Evolutionary conservation across 2,888 invertebrate species (phyloP).

Genomic region (Bombylius major): DNA sequence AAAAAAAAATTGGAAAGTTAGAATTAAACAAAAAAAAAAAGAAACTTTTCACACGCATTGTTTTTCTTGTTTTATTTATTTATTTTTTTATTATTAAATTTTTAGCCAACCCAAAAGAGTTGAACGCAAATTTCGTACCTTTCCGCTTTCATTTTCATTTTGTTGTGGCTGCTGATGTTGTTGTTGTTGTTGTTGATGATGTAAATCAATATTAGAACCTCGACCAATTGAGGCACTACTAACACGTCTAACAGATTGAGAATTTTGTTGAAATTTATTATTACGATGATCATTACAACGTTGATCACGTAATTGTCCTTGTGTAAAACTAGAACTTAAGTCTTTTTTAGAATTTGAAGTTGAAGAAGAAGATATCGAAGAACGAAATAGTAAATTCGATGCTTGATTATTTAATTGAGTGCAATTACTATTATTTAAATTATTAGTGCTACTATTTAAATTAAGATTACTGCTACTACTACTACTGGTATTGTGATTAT

Average conservation of each 20-base stretch:
- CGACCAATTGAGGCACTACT: constrained; percentile 34
- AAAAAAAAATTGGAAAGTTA: too few species aligned
- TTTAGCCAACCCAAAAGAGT: constrained; percentile 38
- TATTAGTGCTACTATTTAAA: not conserved
- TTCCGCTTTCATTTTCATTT: constrained; percentile 33
- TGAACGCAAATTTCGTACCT: constrained; percentile 38
- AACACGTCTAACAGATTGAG: constrained; percentile 22
- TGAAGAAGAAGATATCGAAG: not conserved
- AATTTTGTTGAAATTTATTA: constrained; percentile 4
- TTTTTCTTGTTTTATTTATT: not conserved
- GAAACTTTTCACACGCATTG: not conserved
- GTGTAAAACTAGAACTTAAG: constrained; percentile 16
- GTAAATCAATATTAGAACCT: constrained; percentile 15
- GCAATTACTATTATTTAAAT: too few species aligned
- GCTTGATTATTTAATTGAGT: too few species aligned
- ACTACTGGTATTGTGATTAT: not conserved
- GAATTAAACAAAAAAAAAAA: too few species aligned
- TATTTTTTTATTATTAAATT: constrained; percentile 23
- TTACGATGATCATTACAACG: not conserved
- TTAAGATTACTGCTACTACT: not conserved
- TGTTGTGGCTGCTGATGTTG: constrained; percentile 10
- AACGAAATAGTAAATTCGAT: too few species aligned
- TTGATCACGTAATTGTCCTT: constrained; percentile 16
- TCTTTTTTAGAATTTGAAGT: constrained; percentile 16
- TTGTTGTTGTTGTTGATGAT: constrained; percentile 9